These are phyloP conservation scores for Iselma pallidipennis DNA, from an alignment of 2,888 invertebrate species.

Conservation along the genomic window DNA sequence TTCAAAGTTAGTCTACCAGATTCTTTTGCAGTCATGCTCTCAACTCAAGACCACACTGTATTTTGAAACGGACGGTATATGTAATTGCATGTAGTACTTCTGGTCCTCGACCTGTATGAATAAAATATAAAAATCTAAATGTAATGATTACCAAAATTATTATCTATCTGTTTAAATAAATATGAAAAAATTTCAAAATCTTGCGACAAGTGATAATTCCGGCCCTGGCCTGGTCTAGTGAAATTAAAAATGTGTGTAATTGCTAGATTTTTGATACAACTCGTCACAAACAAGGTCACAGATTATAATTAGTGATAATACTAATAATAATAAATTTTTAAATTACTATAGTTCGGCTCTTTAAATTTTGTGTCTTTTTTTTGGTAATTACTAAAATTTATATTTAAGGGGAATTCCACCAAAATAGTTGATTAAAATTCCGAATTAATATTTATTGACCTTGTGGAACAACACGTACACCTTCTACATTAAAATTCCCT, in stretches of 20 bases:
- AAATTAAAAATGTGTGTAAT: not conserved
- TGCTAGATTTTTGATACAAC: not conserved
- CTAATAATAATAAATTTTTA: too few species aligned
- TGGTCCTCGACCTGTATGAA: not conserved
- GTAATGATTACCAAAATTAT: not conserved
- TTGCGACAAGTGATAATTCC: not conserved
- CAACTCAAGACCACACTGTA: too few species aligned
- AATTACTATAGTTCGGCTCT: too few species aligned
- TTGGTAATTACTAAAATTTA: too few species aligned
- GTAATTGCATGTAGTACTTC: too few species aligned
- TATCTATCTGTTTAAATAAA: not conserved
- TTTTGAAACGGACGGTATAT: too few species aligned
- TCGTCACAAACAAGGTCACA: not conserved
- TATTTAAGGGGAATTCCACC: slow-evolving; percentile 10
- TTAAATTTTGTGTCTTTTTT: too few species aligned
- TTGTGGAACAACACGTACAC: slow-evolving; percentile 21
- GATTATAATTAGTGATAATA: not conserved
- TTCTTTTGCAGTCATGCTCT: too few species aligned
- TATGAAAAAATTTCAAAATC: not conserved
- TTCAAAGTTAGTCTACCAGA: too few species aligned
- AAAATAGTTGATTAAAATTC: not conserved
- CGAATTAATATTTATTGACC: slow-evolving; percentile 20
- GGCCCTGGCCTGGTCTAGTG: not conserved
- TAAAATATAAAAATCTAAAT: not conserved
- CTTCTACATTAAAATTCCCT: slow-evolving; percentile 17